Evolutionary conservation across 2,888 invertebrate species (phyloP).

Genomic region (Campoplex nolae): DNA sequence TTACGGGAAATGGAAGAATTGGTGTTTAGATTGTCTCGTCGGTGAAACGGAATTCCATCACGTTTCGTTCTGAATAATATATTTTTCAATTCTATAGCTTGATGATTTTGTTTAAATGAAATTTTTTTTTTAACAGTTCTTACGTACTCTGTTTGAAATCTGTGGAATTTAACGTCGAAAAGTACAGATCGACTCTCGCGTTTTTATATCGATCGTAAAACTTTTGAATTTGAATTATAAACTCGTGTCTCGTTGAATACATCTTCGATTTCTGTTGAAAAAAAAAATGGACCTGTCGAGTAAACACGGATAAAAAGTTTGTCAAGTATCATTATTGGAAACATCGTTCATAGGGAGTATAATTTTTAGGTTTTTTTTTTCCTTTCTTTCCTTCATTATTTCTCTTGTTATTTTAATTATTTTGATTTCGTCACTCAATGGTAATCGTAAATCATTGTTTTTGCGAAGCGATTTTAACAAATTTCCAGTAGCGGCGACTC

Average conservation of each 20-base stretch:
- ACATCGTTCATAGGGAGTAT: constrained; percentile 48
- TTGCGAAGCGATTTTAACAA: not conserved
- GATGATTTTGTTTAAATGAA: no score
- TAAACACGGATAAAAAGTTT: not conserved
- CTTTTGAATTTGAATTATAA: not conserved
- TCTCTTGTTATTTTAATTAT: not conserved
- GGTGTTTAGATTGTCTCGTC: constrained; percentile 21
- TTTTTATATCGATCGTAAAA: not conserved
- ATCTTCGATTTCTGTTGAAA: not conserved
- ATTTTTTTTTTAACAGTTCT: not conserved
- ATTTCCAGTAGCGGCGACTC: constrained; percentile 14
- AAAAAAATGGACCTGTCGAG: not conserved
- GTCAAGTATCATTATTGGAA: constrained; percentile 22
- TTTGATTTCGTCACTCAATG: constrained; percentile 44
- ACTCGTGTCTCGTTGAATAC: not conserved
- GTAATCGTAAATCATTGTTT: constrained; percentile 49
- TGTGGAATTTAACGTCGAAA: not conserved
- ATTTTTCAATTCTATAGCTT: not conserved
- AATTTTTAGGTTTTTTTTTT: constrained; percentile 18
- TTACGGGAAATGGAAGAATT: not conserved
- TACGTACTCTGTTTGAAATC: not conserved
- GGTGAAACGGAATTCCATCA: not conserved
- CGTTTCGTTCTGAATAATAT: not conserved
- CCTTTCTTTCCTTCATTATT: not conserved
- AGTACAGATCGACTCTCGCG: not conserved